These are phyloP conservation scores for Nibea albiflora DNA, from an alignment of 2,113 vertebrate genomes.

Conservation along the genomic window DNA sequence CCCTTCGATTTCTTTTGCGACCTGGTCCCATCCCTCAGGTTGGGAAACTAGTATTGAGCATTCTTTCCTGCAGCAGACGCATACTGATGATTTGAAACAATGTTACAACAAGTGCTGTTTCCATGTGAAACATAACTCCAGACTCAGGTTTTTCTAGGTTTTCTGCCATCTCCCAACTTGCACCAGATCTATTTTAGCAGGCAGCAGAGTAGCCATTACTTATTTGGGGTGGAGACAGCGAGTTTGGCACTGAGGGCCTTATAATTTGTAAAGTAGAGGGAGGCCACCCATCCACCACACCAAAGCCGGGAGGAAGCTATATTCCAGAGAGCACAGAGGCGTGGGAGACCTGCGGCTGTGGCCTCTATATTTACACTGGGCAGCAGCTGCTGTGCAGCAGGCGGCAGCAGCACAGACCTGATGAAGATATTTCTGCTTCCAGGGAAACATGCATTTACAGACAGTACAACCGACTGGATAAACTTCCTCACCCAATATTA, in stretches of 20 bases:
- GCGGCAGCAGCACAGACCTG: constrained; percentile 60
- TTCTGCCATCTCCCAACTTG: constrained; percentile 27
- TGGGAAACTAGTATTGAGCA: neutral
- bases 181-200: constrained; percentile 79
- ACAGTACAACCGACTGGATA: constrained; percentile 25
- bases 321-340: constrained; percentile 69
- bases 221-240: constrained; percentile 82
- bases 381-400: constrained; percentile 68
- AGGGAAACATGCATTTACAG: constrained; percentile 56
- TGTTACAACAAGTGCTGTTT: neutral
- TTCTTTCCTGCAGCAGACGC: neutral
- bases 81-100: neutral
- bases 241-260: constrained; percentile 77
- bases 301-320: constrained; percentile 77
- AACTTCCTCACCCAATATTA: constrained; percentile 17
- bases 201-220: constrained; percentile 78
- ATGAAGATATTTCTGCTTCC: constrained; percentile 68
- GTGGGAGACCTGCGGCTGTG: constrained; percentile 75
- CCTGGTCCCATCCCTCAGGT: too few relatives aligned
- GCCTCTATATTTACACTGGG: constrained; percentile 83
- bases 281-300: constrained; percentile 83
- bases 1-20: neutral
- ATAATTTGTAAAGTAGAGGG: constrained; percentile 81
- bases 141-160: constrained; percentile 48
- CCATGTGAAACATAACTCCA: constrained; percentile 23